phyloP scores from a whole-genome alignment of 1,140 invertebrate species.

The Bombus soroeensis region DNA sequence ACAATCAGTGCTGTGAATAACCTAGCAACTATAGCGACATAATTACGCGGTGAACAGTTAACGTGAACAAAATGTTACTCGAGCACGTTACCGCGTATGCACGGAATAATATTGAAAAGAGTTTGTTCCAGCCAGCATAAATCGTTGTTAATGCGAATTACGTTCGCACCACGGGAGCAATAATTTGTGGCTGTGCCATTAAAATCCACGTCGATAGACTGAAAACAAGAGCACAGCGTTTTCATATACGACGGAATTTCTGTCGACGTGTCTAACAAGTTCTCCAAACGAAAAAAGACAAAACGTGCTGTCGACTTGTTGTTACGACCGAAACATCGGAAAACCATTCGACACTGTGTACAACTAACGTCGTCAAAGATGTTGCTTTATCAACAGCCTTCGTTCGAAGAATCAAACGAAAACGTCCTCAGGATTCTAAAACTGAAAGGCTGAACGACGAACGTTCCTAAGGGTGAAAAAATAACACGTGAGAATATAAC shows the following conservation, averaged over 20 bases:
- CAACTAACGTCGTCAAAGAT: background rate
- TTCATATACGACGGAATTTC: background rate
- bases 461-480: no score
- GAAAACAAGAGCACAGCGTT: background rate
- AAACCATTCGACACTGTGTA: background rate
- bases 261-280: background rate
- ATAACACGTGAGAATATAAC: background rate
- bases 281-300: background rate
- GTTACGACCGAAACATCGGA: background rate
- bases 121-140: background rate
- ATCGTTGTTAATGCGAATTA: background rate
- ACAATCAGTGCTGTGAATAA: constrained; percentile 2
- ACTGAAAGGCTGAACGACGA: no score
- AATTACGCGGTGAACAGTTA: background rate
- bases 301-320: background rate
- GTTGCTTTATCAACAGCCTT: no score
- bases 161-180: background rate
- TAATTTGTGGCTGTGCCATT: background rate
- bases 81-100: no score
- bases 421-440: no score
- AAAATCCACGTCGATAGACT: background rate
- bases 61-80: constrained; percentile 1
- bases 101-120: background rate
- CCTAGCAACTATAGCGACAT: background rate
- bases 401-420: no score